Base-by-base conservation (phyloP, 2,113 vertebrate species). In the Sigmodon hispidus region DNA sequence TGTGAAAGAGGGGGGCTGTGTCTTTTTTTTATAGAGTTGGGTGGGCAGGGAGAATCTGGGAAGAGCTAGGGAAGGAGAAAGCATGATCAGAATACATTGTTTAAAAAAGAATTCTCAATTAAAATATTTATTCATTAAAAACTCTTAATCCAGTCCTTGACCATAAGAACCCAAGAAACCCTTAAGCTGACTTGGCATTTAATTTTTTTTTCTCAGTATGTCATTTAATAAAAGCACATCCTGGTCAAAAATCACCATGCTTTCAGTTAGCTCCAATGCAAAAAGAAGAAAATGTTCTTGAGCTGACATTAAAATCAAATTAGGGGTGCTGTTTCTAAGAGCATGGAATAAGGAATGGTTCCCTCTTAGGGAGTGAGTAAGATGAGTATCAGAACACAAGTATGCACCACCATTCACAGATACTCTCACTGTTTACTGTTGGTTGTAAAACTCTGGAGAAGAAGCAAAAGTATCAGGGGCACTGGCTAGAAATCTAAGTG, bases 261-360 rank as follows among this genome's bases (percentile, higher is more conserved):
- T 89, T 95, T 89, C 87, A 89, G 93, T 63, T 63, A 86, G 89
- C 31, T 11, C 10, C 48, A 48, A 40, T 45, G 11, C 72, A 93
- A 93, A 94, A 11, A 87, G 65, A 92, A 92, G 43, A 95, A 96
- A 55, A 57, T 12, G 29, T 90, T 29, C 48, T 55, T 94, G 63
- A 50, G 34, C 55, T 90, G 50, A 88, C 26, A 43, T 67, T 95
- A 96, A 97, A 94, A 96, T 80, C 72, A 77, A 86, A 92, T 77
- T 75, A 83, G 81, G 69, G 87, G 16, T 59, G 72, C 11, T 79
- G 67, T 52, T 94, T 73, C 75, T 43, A 90, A 81, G 91, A 95
- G 91, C 31, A n/a, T n/a, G n/a, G 22, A 96, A 67, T 29, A 90
- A 93, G 55, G 29, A 92, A 48, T 72, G 72, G 70, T 21, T 50